These are phyloP conservation scores for Agelastica alni DNA, from an alignment of 2,888 invertebrate species.

Conservation along the genomic window DNA sequence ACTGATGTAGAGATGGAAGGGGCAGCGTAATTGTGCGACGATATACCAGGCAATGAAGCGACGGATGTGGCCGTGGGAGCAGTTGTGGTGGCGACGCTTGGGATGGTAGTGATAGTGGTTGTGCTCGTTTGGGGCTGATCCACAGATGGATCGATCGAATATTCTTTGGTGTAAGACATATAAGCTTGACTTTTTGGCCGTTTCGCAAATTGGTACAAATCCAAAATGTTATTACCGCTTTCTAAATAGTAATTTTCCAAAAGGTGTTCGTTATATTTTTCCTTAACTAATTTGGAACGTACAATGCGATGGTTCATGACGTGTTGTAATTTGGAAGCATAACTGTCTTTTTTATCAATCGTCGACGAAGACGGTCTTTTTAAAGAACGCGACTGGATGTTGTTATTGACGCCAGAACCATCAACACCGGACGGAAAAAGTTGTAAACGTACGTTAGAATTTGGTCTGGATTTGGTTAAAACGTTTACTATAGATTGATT, in stretches of 20 bases:
- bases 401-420: constrained; percentile 33
- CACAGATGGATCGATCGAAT: constrained; percentile 52
- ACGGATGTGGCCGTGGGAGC: constrained; percentile 52
- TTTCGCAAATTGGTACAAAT: constrained; percentile 83
- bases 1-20: constrained; percentile 27
- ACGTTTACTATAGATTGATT: constrained; percentile 56
- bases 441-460: constrained; percentile 51
- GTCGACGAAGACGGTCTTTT: constrained; percentile 58
- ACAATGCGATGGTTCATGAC: constrained; percentile 74
- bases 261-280: constrained; percentile 76
- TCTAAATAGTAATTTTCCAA: constrained; percentile 87
- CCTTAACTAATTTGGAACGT: constrained; percentile 70
- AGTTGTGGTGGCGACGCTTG: constrained; percentile 43
- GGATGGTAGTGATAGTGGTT: constrained; percentile 47
- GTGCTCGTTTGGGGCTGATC: constrained; percentile 40
- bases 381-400: constrained; percentile 41
- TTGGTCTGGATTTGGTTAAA: constrained; percentile 48
- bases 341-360: constrained; percentile 58
- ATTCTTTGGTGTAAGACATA: constrained; percentile 73
- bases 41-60: constrained; percentile 53
- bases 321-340: constrained; percentile 65
- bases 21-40: constrained; percentile 39
- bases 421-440: constrained; percentile 47
- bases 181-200: constrained; percentile 76
- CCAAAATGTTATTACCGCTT: constrained; percentile 86